Percentiles rank a stretch among this genome's conserved stretches.
These are phyloP conservation scores for Tetrax tetrax DNA, from an alignment of 2,113 vertebrate genomes.

Conservation along the genomic window DNA sequence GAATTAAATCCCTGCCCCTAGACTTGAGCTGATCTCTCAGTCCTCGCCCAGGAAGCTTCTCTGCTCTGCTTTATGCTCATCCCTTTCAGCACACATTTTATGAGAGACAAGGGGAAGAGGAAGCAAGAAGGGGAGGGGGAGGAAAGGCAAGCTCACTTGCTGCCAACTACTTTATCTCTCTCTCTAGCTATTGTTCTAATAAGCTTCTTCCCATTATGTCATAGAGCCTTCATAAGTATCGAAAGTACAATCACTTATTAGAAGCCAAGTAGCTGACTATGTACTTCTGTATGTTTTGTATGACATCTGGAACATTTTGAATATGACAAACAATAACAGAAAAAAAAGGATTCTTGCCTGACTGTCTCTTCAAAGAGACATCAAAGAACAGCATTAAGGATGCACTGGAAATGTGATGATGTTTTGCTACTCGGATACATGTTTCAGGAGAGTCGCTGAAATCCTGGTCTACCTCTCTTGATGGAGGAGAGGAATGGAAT, in stretches of 20 bases:
- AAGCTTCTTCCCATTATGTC: conserved; percentile 22
- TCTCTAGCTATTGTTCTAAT: conserved; percentile 42
- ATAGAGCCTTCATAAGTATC: conserved; percentile 20
- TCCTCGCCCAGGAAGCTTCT: background rate
- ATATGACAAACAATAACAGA: conserved; percentile 21
- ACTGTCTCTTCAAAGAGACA: conserved; percentile 1
- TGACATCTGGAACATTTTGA: background rate
- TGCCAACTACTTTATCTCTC: conserved; percentile 21
- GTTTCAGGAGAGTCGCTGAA: background rate
- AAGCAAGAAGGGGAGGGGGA: background rate
- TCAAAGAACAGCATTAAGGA: background rate
- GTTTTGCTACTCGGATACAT: background rate
- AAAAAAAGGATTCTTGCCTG: background rate
- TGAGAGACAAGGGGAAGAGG: background rate
- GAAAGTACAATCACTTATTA: conserved; percentile 40
- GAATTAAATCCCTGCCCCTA: conserved; percentile 50
- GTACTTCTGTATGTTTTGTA: conserved; percentile 10
- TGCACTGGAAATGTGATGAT: background rate
- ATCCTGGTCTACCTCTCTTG: background rate
- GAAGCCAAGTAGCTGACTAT: conserved; percentile 32
- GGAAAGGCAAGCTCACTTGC: background rate
- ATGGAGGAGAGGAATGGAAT: background rate
- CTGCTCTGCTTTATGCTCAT: background rate
- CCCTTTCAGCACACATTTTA: background rate
- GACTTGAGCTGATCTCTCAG: conserved; percentile 5